Percentiles rank a stretch among this genome's conserved stretches.
Evolutionary conservation across 2,888 invertebrate genomes (phyloP).

Genomic region (Mythimna albipuncta): DNA sequence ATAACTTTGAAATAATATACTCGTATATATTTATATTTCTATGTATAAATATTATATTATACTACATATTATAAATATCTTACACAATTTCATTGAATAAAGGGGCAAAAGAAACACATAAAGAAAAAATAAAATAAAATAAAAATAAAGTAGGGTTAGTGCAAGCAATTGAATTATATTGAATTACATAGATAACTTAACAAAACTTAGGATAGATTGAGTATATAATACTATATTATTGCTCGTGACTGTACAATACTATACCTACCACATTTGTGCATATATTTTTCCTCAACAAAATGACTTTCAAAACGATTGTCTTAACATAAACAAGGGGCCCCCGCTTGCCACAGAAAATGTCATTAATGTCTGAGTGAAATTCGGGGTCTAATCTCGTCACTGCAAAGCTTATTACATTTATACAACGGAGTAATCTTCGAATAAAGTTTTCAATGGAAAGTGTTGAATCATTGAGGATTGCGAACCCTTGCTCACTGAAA

Average conservation of each 20-base stretch:
- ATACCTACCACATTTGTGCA: conserved; percentile 50
- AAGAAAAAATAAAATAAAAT: too few species aligned
- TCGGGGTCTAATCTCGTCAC: conserved; percentile 90
- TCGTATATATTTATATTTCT: too few species aligned
- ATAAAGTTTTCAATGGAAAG: conserved; percentile 90
- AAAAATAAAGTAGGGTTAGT: too few species aligned
- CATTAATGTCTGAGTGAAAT: conserved; percentile 90
- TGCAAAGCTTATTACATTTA: conserved; percentile 91
- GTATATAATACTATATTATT: too few species aligned
- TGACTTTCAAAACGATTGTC: conserved; percentile 90
- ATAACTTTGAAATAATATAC: too few species aligned
- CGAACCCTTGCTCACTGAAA: conserved; percentile 88
- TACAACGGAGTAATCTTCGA: conserved; percentile 90
- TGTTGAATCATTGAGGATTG: conserved; percentile 88
- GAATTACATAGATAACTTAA: too few species aligned
- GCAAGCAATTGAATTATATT: too few species aligned
- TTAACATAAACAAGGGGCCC: conserved; percentile 81
- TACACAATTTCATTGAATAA: too few species aligned
- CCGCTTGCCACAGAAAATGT: conserved; percentile 88
- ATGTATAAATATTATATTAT: too few species aligned
- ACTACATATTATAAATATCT: too few species aligned
- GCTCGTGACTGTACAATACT: neutral
- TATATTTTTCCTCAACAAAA: conserved; percentile 83
- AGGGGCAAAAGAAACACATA: too few species aligned
- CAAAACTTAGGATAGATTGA: too few species aligned